Percentiles rank a stretch among this genome's conserved stretches.
These are phyloP conservation scores for Drosophila paranaensis DNA, from an alignment of 2,888 invertebrate genomes.

Conservation along the genomic window DNA sequence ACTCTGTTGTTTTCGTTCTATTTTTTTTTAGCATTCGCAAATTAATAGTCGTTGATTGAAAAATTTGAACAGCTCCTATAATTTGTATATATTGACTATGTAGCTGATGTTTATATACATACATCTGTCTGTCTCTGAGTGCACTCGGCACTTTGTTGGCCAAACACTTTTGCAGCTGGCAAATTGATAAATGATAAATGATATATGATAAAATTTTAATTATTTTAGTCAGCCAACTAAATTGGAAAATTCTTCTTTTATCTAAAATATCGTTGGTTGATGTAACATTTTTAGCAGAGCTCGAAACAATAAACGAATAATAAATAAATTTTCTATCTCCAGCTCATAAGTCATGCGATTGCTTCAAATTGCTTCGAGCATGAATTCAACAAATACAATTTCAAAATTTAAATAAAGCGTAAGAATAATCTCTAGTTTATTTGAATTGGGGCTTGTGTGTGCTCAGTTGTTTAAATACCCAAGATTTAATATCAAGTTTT, in stretches of 20 bases:
- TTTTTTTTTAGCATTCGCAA: conserved; percentile 41
- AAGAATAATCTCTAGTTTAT: neutral
- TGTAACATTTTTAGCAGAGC: neutral
- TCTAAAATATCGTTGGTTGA: neutral
- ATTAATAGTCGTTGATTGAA: conserved; percentile 70
- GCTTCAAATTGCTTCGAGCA: neutral
- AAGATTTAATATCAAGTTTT: neutral
- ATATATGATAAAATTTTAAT: conserved; percentile 48
- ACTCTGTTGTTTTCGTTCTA: conserved; percentile 18
- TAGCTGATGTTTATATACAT: conserved; percentile 1
- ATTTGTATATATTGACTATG: conserved; percentile 36
- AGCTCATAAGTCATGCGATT: neutral
- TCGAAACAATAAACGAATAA: neutral
- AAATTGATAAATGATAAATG: conserved; percentile 50
- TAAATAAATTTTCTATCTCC: conserved; percentile 5
- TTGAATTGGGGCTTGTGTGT: neutral
- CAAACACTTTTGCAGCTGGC: conserved; percentile 13
- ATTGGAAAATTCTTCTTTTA: neutral
- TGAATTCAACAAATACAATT: neutral
- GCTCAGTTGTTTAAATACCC: neutral
- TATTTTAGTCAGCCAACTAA: conserved; percentile 7
- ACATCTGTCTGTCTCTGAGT: neutral
- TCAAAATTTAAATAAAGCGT: neutral
- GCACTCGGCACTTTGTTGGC: conserved; percentile 12
- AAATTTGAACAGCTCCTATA: conserved; percentile 39